phyloP scores from a whole-genome alignment of 2,888 invertebrate species.

The Synergus umbraculus region DNA sequence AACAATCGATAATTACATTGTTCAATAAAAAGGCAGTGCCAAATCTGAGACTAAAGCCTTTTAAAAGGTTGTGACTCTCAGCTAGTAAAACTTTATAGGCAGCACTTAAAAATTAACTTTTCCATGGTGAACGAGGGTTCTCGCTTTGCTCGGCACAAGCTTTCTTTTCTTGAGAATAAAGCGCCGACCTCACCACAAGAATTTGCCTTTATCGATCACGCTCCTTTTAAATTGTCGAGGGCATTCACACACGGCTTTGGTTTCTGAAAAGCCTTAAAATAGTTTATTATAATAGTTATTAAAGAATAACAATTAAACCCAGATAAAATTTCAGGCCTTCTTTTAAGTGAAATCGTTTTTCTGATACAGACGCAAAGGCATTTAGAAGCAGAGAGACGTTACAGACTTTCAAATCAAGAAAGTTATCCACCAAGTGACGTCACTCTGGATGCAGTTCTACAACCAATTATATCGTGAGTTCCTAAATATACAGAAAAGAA shows the following conservation, averaged over 20 bases:
- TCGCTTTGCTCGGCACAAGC: constrained; percentile 22
- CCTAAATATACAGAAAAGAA: background rate
- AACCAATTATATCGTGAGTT: constrained; percentile 77
- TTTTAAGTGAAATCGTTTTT: constrained; percentile 69
- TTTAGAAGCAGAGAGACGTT: constrained; percentile 75
- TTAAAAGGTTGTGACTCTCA: constrained; percentile 20
- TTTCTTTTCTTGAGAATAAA: constrained; percentile 7
- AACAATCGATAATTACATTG: background rate
- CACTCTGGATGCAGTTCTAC: constrained; percentile 75
- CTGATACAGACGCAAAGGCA: constrained; percentile 76
- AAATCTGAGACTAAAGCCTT: constrained; percentile 21
- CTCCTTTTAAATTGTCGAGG: constrained; percentile 2
- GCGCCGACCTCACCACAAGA: background rate
- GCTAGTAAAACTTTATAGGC: constrained; percentile 21
- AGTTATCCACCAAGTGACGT: constrained; percentile 73
- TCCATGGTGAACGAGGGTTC: constrained; percentile 22
- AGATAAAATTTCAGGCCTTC: constrained; percentile 25
- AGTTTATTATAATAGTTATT: too few species aligned
- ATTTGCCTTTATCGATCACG: constrained; percentile 9
- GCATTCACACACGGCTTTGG: constrained; percentile 16
- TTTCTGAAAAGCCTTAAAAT: constrained; percentile 2
- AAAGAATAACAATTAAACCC: background rate
- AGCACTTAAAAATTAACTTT: constrained; percentile 14
- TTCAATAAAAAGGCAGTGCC: background rate
- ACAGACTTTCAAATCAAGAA: constrained; percentile 75